Conservation (phyloP, 2,113 vertebrate species). For the Cinclus mexicanus region DNA sequence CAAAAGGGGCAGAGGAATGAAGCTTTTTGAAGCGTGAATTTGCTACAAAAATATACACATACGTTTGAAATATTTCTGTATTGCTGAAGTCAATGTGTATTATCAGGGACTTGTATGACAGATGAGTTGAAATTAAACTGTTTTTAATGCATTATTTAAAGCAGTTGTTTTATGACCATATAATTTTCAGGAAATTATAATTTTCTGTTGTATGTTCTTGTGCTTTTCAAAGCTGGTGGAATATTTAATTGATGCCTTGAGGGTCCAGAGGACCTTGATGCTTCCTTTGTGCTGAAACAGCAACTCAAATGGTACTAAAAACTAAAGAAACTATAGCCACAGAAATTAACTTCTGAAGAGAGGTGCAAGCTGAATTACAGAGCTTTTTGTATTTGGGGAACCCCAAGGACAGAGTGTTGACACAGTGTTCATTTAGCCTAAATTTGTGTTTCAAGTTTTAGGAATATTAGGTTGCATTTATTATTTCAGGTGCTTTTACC, state of each 20-base stretch:
- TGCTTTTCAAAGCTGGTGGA: not conserved
- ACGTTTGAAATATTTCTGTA: not conserved
- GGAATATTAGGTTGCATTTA: not conserved
- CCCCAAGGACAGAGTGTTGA: not conserved
- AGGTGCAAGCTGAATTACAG: not conserved
- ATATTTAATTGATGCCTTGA: not conserved
- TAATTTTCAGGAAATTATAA: not conserved
- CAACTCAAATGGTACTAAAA: not conserved
- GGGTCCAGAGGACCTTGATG: not conserved
- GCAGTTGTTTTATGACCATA: not conserved
- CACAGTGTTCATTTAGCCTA: not conserved
- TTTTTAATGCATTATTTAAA: not conserved
- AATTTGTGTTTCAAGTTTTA: not conserved
- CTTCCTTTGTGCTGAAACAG: not conserved
- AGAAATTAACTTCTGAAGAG: not conserved
- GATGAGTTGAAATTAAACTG: not conserved
- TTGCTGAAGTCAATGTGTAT: not conserved
- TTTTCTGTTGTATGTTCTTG: not conserved
- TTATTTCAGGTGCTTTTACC: not conserved
- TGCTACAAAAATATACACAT: not conserved
- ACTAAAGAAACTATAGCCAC: not conserved
- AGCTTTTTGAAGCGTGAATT: not conserved
- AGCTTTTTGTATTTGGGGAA: not conserved
- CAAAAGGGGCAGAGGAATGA: not conserved
- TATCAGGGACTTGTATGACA: not conserved